Conservation (phyloP, 92 coral and sea anemone species). For the Siderastrea radians region DNA sequence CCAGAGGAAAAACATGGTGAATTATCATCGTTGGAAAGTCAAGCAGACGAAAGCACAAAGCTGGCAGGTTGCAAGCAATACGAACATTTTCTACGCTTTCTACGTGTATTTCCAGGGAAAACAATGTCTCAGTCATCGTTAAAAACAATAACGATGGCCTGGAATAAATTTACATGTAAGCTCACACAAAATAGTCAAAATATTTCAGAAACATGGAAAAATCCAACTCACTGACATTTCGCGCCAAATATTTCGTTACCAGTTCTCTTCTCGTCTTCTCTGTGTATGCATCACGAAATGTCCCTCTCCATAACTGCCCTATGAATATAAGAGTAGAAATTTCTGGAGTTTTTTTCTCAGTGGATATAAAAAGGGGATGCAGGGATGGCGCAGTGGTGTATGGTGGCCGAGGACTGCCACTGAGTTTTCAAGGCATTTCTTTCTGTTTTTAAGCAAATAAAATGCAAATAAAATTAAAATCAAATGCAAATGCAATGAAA, state of each 20-base stretch:
- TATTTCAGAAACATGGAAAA: not conserved
- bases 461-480: too few relatives aligned
- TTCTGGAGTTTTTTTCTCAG: too few relatives aligned
- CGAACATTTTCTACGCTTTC: constrained; percentile 79
- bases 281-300: not conserved
- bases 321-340: too few relatives aligned
- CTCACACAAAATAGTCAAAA: not conserved
- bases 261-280: not conserved
- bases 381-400: not conserved
- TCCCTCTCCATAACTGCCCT: too few relatives aligned
- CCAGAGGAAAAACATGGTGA: constrained; percentile 74
- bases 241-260: constrained; percentile 49
- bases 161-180: not conserved
- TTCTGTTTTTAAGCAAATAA: too few relatives aligned
- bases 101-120: constrained; percentile 93
- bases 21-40: constrained; percentile 93
- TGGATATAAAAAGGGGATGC: too few relatives aligned
- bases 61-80: constrained; percentile 83
- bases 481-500: too few relatives aligned
- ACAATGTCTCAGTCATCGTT: constrained; percentile 78
- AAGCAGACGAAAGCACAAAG: constrained; percentile 91
- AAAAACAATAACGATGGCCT: not conserved
- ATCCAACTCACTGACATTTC: not conserved
- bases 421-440: too few relatives aligned
- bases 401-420: too few relatives aligned